Evolutionary conservation across 2,797 vertebrate species (phyloP).

Genomic region (Onychomys torridus): DNA sequence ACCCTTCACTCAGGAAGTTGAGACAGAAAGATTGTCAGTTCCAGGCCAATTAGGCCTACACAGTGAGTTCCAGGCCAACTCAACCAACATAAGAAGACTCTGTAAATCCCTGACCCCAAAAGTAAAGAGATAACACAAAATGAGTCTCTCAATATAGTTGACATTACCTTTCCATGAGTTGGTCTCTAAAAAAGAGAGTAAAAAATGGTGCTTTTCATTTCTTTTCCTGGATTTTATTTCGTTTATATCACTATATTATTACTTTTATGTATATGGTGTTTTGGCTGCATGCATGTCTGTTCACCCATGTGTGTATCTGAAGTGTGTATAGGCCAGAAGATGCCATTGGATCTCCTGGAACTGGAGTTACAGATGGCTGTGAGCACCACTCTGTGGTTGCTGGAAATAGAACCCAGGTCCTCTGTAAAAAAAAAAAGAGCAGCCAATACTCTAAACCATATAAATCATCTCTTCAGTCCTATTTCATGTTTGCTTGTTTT

Average conservation of each 20-base stretch:
- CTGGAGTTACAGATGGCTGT: no score
- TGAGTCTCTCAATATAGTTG: background rate
- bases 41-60: background rate
- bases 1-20: background rate
- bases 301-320: no score
- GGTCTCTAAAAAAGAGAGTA: background rate
- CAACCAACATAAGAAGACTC: background rate
- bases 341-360: no score
- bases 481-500: background rate
- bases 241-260: background rate
- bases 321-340: no score
- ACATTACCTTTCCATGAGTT: background rate
- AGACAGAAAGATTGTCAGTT: background rate
- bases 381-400: background rate
- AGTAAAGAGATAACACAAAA: background rate
- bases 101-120: background rate
- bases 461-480: background rate
- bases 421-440: background rate
- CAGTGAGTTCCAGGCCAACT: background rate
- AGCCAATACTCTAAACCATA: background rate
- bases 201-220: background rate
- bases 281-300: background rate
- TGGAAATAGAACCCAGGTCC: background rate
- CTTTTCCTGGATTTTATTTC: background rate
- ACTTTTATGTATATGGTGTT: background rate